A percentile compares a stretch with the other conserved stretches of the same genome.
Conservation (phyloP, 1,140 invertebrate species). For the Megathymus violae region DNA sequence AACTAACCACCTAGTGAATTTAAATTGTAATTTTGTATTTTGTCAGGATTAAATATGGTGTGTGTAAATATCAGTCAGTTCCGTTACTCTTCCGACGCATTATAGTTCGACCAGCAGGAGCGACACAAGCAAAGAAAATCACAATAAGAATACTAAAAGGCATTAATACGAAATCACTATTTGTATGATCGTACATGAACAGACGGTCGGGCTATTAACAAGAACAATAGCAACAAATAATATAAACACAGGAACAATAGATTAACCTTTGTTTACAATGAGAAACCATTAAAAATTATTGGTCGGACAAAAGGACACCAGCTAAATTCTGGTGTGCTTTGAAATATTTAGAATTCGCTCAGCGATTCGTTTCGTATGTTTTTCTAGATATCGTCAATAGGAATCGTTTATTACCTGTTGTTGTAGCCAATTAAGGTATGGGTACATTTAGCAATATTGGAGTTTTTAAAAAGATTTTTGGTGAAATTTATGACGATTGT, state of each 20-base stretch:
- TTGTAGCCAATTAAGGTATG: constrained; percentile 11
- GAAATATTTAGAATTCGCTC: constrained; percentile 46
- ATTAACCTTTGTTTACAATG: constrained; percentile 62
- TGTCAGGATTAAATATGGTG: too few species aligned
- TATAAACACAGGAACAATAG: constrained; percentile 46
- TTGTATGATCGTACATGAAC: constrained; percentile 47
- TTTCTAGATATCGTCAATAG: constrained; percentile 19
- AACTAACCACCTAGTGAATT: too few species aligned
- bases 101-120: constrained; percentile 42
- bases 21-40: too few species aligned
- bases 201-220: constrained; percentile 54
- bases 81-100: constrained; percentile 1
- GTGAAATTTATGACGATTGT: too few species aligned
- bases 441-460: neutral
- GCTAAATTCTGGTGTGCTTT: constrained; percentile 38
- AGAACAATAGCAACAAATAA: constrained; percentile 63
- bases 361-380: constrained; percentile 34
- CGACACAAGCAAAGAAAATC: too few species aligned
- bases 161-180: constrained; percentile 65
- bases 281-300: constrained; percentile 76
- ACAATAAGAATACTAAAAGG: constrained; percentile 51
- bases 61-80: neutral
- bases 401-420: constrained; percentile 18
- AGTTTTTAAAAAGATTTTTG: too few species aligned
- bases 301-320: constrained; percentile 41